Evolutionary conservation across 2,113 vertebrate genomes (phyloP).

Genomic region (Plotosus lineatus): DNA sequence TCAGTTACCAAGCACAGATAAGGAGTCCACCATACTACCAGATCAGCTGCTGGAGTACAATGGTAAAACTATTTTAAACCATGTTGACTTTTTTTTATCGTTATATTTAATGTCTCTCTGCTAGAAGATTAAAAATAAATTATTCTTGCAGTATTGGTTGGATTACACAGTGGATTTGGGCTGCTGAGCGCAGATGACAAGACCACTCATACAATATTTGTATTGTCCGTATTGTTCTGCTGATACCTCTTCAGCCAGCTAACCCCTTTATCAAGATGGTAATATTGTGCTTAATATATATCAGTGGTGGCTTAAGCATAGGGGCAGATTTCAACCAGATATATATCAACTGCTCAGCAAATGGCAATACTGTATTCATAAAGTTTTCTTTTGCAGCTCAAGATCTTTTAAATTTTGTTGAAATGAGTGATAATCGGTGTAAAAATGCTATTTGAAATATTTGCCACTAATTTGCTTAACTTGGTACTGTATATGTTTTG

Average conservation of each 20-base stretch:
- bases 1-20: conserved; percentile 60
- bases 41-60: conserved; percentile 30
- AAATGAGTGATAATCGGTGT: too few species aligned
- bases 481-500: too few species aligned
- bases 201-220: not conserved
- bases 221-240: not conserved
- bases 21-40: conserved; percentile 42
- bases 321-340: not conserved
- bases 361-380: too few species aligned
- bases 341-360: too few species aligned
- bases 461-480: too few species aligned
- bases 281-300: not conserved
- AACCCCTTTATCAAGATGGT: not conserved
- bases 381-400: too few species aligned
- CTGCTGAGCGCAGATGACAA: too few species aligned
- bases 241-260: not conserved
- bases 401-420: too few species aligned
- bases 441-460: too few species aligned
- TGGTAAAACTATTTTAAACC: conserved; percentile 12
- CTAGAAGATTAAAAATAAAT: not conserved
- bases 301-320: not conserved
- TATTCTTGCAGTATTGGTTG: not conserved
- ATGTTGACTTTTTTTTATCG: not conserved
- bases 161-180: not conserved
- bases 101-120: not conserved